Evolutionary conservation across 2,888 invertebrate genomes (phyloP), one percentile per base, ranked within the genome.

Genomic region (Abrostola tripartita): DNA sequence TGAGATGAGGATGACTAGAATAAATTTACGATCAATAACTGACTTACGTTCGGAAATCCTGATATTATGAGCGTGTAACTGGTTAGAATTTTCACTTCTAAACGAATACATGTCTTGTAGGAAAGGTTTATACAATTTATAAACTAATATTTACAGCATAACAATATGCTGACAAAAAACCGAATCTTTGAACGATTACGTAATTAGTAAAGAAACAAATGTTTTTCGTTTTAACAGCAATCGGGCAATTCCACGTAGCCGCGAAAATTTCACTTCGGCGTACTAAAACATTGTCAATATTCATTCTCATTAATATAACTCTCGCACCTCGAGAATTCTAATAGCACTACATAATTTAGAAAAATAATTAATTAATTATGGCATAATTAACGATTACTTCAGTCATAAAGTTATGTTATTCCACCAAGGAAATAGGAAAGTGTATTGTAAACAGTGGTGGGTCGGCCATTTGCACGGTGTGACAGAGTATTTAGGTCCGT

Each of bases 401-500:
- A 67, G 79, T 86, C 70, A 87, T 79, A 67, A 85, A 81, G 52
- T 71, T 82, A 78, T 65, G 57, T 60, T 77, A 84, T 85, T 85
- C 81, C 40, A 82, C 71, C 71, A 79, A 83, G 83, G 59, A 85
- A 92, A 90, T 87, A 86, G 86, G 82, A 80, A 81, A 83, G 87
- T 92, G 87, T 91, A 86, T 95, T 95, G 95, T 91, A 92, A 93
- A 93, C 91, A 95, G 96, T 96, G 96, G 96, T 96, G 95, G 95
- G 95, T 96, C 96, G 95, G 96, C 96, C 96, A 96, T 96, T 96
- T 95, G 95, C 95, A 95, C 95, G 95, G 95, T 95, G 95, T 94
- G 95, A 96, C 96, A 96, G 95, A 95, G 95, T 95, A 91, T 94
- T 89, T 94, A 94, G 95, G 95, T 95, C 91, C 89, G 95, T 95